Percentiles rank a stretch among this genome's conserved stretches.
Evolutionary conservation across 2,888 invertebrate genomes (phyloP).

Genomic region (Calliphora vomitoria): DNA sequence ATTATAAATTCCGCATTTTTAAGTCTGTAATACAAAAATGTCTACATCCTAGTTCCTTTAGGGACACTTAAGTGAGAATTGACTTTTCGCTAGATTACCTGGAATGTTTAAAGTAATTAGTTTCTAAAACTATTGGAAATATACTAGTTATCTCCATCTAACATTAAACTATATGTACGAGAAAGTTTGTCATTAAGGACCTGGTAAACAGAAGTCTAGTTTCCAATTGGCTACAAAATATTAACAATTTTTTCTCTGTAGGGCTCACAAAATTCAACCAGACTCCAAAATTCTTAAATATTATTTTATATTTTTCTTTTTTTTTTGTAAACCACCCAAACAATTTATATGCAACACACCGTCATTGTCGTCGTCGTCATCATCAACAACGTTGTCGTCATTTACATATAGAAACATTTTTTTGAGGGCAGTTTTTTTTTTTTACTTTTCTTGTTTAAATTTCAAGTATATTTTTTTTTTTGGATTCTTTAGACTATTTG

Average conservation of each 20-base stretch:
- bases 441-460: conserved; percentile 5
- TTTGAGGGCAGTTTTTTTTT: conserved; percentile 32
- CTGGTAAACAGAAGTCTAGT: too few species aligned
- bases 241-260: background rate
- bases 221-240: too few species aligned
- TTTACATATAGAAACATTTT: conserved; percentile 4
- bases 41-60: background rate
- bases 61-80: too few species aligned
- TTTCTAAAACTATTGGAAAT: too few species aligned
- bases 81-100: too few species aligned
- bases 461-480: conserved; percentile 34
- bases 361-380: background rate
- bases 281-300: background rate
- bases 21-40: too few species aligned
- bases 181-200: too few species aligned
- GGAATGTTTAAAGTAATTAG: too few species aligned
- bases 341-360: conserved; percentile 16
- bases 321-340: background rate
- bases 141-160: too few species aligned
- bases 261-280: background rate
- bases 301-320: background rate
- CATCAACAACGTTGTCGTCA: conserved; percentile 11
- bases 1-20: too few species aligned
- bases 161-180: too few species aligned
- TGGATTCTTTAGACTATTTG: conserved; percentile 18